These are phyloP conservation scores for Remorina albescens DNA, from an alignment of 2,797 vertebrate genomes.

Conservation along the genomic window DNA sequence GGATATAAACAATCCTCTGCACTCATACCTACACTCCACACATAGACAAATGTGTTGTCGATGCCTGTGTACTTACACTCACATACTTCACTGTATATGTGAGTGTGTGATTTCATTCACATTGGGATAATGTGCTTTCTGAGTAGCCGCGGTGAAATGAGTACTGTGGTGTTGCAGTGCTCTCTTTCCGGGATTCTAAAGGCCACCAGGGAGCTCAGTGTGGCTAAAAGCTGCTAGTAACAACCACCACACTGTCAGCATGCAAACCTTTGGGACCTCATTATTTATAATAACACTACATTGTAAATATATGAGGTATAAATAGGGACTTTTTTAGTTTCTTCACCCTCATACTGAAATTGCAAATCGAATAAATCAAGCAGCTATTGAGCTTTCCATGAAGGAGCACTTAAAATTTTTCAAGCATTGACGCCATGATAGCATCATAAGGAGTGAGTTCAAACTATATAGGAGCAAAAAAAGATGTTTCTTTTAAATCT, in stretches of 20 bases:
- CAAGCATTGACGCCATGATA: not conserved
- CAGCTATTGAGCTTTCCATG: constrained; percentile 5
- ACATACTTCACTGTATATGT: constrained; percentile 5
- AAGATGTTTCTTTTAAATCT: not conserved
- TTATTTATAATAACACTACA: constrained; percentile 73
- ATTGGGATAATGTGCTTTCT: constrained; percentile 30
- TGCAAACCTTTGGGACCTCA: constrained; percentile 77
- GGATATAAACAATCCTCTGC: not conserved
- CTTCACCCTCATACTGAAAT: constrained; percentile 23
- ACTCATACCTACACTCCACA: not conserved
- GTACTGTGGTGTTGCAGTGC: not conserved
- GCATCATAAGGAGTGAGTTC: not conserved
- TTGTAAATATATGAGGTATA: constrained; percentile 59
- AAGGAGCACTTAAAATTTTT: constrained; percentile 14
- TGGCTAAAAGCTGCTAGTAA: constrained; percentile 64
- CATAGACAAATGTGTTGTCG: not conserved
- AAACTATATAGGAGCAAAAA: not conserved
- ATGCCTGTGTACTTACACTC: not conserved
- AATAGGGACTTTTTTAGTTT: constrained; percentile 55
- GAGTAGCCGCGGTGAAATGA: constrained; percentile 30
- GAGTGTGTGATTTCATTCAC: constrained; percentile 11
- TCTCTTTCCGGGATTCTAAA: constrained; percentile 27
- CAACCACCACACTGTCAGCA: constrained; percentile 66
- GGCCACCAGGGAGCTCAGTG: constrained; percentile 53
- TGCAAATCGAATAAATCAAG: constrained; percentile 25